Base-by-base conservation (phyloP, 2,888 invertebrate genomes). In the Drosophila vallismaia region DNA sequence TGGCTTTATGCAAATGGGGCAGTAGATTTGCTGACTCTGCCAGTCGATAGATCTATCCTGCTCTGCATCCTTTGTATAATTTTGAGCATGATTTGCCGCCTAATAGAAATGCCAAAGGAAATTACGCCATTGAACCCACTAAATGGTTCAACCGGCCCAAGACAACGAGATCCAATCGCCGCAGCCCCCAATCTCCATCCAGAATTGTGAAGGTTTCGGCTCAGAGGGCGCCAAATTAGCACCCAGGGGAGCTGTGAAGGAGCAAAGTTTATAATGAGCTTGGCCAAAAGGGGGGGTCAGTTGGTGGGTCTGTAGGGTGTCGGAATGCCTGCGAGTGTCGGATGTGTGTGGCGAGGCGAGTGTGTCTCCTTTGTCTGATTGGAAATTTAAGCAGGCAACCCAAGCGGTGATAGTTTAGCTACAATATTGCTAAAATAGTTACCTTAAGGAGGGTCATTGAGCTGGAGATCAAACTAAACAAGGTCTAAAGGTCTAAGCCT, bases 241-340 rank as follows among this genome's bases (percentile, higher is more conserved):
- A 85, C 81, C 77, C 85, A 63, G 64, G 85, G 85, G 85, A 81
- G 68, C 58, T 64, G 69, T 64, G 68, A 75, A 68, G 82, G 19
- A 19, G 71, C 75, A 84, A 81, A 81, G 85, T 85, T 79, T 81
- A 82, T 81, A 81, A 81, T 81, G 77, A 82, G 81, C 79, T 85
- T 74, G 74, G 67, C 54, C 71, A 63, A 52, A 59, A 59, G 45
- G 51, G 45, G 59, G 44, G 59, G 59, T 36, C 59, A 36, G 36
- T 59, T 29, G 12, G 57, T 24, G 36, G 59, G 24, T 46, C 19
- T 19, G 19, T 19, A n/a, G 19, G 19, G 19, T 19, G 19, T 19
- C 19, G 19, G 40, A 57, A 68, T 57, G 36, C 40, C 51, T 24
- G 40, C 26, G 68, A 38, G 49, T 29, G 44, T 44, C 50, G 40